Evolutionary conservation across 2,888 invertebrate species (phyloP), one percentile per base, ranked within the genome.

Genomic region (Limenitis camilla): DNA sequence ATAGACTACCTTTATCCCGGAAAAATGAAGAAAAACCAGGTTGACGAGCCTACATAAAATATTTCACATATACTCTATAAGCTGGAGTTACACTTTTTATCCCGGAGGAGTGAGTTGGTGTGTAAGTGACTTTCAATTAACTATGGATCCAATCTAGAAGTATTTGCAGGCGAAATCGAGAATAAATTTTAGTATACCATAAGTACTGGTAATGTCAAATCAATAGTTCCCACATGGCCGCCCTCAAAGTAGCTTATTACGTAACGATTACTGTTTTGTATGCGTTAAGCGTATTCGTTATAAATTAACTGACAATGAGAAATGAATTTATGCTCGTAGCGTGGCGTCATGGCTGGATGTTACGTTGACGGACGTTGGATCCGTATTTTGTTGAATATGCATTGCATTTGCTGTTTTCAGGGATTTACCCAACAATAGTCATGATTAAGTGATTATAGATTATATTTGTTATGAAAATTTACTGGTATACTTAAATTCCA

Each of bases 261-360:
- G 74, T 74, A 71, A 65, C 71, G 67, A 70, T 74, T 72, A 62
- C 69, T 68, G 68, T 72, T 76, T 74, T 69, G 71, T 74, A 77
- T 76, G 74, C 75, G 68, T 66, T 63, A 66, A 70, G 68, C 74
- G 74, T 40, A 52, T 35, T 45, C 51, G 68, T 71, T 71, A 33
- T 52, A 52, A 52, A 71, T 72, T 71, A 64, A 61, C 62, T 68
- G 71, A 72, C 74, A 76, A 75, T 73, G 69, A 69, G 72, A 74
- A 69, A 73, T 72, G 64, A 69, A 59, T 61, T 54, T 58, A 52
- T 50, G 49, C 41, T 49, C 29, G 36, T 38, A 49, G 40, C 40
- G 38, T 32, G 47, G 44, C 50, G 43, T 19, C 19, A 19, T 19
- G 19, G 19, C 19, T 50, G 53, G 45, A 41, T 51, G 50, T 44